phyloP scores from a whole-genome alignment of 2,888 invertebrate genomes.

The Hybos culiciformis region DNA sequence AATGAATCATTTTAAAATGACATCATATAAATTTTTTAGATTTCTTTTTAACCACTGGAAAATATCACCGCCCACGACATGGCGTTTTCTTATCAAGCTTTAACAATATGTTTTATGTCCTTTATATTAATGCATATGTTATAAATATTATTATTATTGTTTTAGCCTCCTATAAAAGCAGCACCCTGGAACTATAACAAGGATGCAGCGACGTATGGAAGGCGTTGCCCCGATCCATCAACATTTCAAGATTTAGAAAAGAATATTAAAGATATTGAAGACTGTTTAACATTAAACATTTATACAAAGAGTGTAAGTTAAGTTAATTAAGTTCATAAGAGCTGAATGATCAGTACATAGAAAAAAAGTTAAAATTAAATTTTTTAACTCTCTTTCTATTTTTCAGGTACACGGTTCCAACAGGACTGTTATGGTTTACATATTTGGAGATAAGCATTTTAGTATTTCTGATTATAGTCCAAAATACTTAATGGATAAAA shows the following conservation, averaged over 20 bases:
- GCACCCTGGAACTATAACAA: conserved; percentile 24
- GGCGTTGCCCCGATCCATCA: conserved; percentile 27
- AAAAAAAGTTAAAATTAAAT: too few species aligned
- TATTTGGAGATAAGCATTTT: conserved; percentile 35
- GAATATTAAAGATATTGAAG: conserved; percentile 31
- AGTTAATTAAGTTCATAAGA: too few species aligned
- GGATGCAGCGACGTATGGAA: conserved; percentile 25
- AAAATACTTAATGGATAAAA: conserved; percentile 34
- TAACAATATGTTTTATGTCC: too few species aligned
- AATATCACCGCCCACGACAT: too few species aligned
- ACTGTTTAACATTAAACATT: conserved; percentile 30
- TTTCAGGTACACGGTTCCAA: conserved; percentile 21
- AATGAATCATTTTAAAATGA: too few species aligned
- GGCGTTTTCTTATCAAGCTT: too few species aligned
- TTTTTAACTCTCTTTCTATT: not conserved
- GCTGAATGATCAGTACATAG: too few species aligned
- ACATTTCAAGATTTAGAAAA: conserved; percentile 19
- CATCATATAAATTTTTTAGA: too few species aligned
- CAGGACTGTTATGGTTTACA: conserved; percentile 36
- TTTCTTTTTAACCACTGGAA: too few species aligned
- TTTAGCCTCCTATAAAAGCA: conserved; percentile 25
- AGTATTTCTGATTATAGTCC: conserved; percentile 32
- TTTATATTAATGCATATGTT: too few species aligned
- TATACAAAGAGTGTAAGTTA: conserved; percentile 30
- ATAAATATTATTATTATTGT: too few species aligned